Percentiles rank a stretch among this genome's conserved stretches.
Conservation (phyloP, 2,797 vertebrate species). For the Prunella strophiata region DNA sequence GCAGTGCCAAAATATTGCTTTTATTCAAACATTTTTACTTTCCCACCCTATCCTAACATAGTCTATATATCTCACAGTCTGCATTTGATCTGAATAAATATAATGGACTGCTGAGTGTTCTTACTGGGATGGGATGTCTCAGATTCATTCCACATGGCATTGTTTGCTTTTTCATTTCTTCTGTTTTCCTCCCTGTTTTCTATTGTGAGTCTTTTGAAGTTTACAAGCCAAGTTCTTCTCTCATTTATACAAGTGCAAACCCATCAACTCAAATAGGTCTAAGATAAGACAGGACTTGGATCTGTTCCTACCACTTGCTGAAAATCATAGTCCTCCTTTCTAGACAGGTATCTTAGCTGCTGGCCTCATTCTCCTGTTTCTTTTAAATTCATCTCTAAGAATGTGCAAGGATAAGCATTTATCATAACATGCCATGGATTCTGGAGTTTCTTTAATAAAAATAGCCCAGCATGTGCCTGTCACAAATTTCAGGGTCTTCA, state of each 20-base stretch:
- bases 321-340: neutral
- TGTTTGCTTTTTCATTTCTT: constrained; percentile 56
- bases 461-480: constrained; percentile 45
- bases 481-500: constrained; percentile 8
- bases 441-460: constrained; percentile 64
- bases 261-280: neutral
- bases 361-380: neutral
- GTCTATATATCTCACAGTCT: constrained; percentile 26
- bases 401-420: constrained; percentile 56
- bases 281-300: constrained; percentile 11
- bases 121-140: constrained; percentile 47
- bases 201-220: constrained; percentile 53
- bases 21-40: constrained; percentile 43
- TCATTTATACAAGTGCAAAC: constrained; percentile 6
- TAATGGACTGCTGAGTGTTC: constrained; percentile 55
- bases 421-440: constrained; percentile 26
- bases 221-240: constrained; percentile 9
- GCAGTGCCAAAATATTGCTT: constrained; percentile 55
- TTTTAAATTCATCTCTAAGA: constrained; percentile 20
- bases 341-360: neutral
- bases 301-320: constrained; percentile 1
- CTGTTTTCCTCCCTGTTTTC: neutral
- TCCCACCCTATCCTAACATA: constrained; percentile 35
- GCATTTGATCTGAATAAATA: constrained; percentile 56
- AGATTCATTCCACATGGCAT: constrained; percentile 57